Evolutionary conservation across 2,888 invertebrate genomes (phyloP).

Genomic region (Apantesis nais): DNA sequence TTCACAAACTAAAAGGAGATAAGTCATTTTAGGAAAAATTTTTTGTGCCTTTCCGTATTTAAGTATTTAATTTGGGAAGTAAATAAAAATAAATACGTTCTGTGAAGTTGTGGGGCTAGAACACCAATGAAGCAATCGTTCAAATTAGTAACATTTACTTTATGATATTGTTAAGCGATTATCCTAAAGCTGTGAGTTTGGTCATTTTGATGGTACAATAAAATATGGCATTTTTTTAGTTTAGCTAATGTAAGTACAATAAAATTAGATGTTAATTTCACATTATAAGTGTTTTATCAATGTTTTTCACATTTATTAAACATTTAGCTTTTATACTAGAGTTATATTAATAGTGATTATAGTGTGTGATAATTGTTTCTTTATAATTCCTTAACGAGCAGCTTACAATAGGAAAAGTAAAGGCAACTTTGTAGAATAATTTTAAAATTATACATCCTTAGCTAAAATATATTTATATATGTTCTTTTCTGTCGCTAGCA

Average conservation of each 20-base stretch:
- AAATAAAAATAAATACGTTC: slow-evolving; percentile 2
- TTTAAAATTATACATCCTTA: background rate
- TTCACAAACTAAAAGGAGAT: too few relatives aligned
- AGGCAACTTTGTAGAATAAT: background rate
- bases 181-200: slow-evolving; percentile 62
- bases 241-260: slow-evolving; percentile 60
- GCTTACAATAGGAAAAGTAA: slow-evolving; percentile 3
- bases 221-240: slow-evolving; percentile 66
- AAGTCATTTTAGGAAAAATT: background rate
- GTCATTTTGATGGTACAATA: slow-evolving; percentile 51
- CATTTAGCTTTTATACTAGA: background rate
- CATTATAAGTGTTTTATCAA: slow-evolving; percentile 25
- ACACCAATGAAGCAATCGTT: slow-evolving; percentile 39
- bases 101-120: slow-evolving; percentile 29
- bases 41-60: background rate
- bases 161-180: slow-evolving; percentile 37
- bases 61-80: slow-evolving; percentile 4
- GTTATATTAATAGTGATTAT: background rate
- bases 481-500: background rate
- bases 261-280: slow-evolving; percentile 38
- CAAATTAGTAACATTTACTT: slow-evolving; percentile 32
- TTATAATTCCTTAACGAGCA: slow-evolving; percentile 4
- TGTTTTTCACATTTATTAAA: slow-evolving; percentile 18
- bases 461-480: background rate
- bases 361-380: slow-evolving; percentile 5